Evolutionary conservation across 1,140 invertebrate species (phyloP).

Genomic region (Cydia splendana): DNA sequence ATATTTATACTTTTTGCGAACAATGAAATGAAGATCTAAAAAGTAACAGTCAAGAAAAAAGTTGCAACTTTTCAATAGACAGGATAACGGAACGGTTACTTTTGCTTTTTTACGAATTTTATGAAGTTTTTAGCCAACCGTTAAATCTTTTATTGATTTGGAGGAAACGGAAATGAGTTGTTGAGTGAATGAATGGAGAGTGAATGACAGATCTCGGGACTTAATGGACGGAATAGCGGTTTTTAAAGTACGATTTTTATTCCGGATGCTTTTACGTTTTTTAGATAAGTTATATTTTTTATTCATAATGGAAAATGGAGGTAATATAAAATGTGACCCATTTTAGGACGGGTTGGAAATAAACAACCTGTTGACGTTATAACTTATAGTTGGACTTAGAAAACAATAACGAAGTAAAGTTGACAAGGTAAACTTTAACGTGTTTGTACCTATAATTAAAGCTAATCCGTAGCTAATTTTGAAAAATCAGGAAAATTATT

Average conservation of each 20-base stretch:
- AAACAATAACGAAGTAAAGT: too few species aligned
- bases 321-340: too few species aligned
- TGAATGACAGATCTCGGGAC: constrained; percentile 13
- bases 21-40: neutral
- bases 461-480: neutral
- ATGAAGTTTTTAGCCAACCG: constrained; percentile 9
- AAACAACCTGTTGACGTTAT: too few species aligned
- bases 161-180: constrained; percentile 46
- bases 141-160: constrained; percentile 41
- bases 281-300: neutral
- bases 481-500: neutral
- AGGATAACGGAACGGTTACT: constrained; percentile 5
- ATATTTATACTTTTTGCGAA: neutral
- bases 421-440: neutral
- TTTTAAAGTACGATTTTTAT: neutral
- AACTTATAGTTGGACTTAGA: too few species aligned
- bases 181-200: constrained; percentile 28
- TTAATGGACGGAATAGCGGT: constrained; percentile 13
- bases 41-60: neutral
- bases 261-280: neutral
- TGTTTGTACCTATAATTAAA: neutral
- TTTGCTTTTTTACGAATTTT: constrained; percentile 16
- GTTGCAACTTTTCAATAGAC: neutral
- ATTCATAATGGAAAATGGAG: too few species aligned
- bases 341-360: too few species aligned